These are phyloP conservation scores for Cardinalis cardinalis DNA, from an alignment of 2,113 vertebrate genomes.

Conservation along the genomic window DNA sequence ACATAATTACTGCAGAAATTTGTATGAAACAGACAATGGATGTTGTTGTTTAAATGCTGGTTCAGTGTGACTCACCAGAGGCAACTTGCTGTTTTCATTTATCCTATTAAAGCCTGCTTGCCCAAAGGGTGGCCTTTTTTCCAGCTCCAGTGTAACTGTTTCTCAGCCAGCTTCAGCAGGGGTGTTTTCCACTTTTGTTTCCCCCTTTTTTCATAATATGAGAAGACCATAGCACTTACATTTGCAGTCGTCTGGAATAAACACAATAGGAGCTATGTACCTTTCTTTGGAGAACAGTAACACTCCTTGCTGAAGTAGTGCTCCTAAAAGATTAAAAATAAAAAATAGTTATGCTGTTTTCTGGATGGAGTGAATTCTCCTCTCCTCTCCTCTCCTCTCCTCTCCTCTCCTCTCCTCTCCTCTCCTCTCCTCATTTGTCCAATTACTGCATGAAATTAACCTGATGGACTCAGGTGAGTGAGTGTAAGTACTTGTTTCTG, in stretches of 20 bases:
- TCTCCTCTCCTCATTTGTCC: neutral
- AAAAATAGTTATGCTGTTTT: neutral
- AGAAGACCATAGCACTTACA: neutral
- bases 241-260: neutral
- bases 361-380: neutral
- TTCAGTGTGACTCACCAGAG: neutral
- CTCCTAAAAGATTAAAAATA: neutral
- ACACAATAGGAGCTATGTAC: neutral
- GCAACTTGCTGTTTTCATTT: neutral
- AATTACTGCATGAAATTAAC: neutral
- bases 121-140: neutral
- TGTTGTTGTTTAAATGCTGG: neutral
- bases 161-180: neutral
- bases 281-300: neutral
- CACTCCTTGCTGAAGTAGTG: neutral
- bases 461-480: neutral
- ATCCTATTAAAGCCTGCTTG: neutral
- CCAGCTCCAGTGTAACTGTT: neutral
- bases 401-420: neutral
- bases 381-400: neutral
- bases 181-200: neutral
- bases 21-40: neutral
- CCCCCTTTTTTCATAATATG: neutral
- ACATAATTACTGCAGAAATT: neutral
- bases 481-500: neutral